Evolutionary conservation across 2,113 vertebrate genomes (phyloP).

Genomic region (Acinonyx jubatus): DNA sequence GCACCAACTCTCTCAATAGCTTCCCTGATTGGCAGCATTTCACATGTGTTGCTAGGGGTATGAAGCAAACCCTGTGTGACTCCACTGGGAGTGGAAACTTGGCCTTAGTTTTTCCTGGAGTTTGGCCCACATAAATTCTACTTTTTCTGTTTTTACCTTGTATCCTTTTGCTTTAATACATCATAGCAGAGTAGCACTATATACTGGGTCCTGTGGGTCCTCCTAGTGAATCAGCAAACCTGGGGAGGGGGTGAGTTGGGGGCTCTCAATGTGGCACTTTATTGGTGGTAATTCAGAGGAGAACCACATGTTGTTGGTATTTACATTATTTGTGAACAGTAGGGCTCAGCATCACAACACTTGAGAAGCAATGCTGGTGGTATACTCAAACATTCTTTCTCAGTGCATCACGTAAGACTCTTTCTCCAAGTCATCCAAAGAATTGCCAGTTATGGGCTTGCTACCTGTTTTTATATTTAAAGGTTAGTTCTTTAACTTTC

Average conservation of each 20-base stretch:
- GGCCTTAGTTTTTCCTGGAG: too few relatives aligned
- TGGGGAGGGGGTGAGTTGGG: rapidly evolving
- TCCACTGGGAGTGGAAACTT: background rate
- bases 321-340: background rate
- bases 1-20: background rate
- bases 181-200: background rate
- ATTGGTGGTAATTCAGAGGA: background rate
- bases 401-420: background rate
- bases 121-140: background rate
- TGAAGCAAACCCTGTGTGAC: background rate
- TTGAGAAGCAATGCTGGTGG: background rate
- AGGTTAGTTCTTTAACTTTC: background rate
- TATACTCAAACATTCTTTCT: background rate
- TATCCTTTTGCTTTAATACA: background rate
- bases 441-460: background rate
- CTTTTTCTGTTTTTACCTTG: background rate
- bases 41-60: background rate
- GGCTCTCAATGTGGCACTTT: background rate
- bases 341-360: background rate
- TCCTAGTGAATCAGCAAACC: background rate
- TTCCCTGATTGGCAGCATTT: background rate
- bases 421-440: background rate
- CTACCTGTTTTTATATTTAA: background rate
- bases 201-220: background rate
- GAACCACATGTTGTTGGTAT: background rate